Base-by-base conservation (phyloP, 2,797 vertebrate genomes). In the Mionectes olivaceus region DNA sequence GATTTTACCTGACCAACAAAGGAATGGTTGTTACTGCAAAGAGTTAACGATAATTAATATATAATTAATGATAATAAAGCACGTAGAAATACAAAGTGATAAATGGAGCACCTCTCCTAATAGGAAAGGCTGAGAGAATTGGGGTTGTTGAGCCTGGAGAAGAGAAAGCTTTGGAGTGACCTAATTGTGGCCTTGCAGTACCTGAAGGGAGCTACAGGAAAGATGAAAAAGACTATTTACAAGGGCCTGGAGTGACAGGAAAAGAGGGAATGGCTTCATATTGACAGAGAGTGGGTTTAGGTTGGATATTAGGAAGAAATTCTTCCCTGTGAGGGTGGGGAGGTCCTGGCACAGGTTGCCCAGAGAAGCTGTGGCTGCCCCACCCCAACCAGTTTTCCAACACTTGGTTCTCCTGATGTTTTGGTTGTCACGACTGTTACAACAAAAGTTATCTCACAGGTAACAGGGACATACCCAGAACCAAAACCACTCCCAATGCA, bases 401-500 rank as follows among this genome's bases (percentile, higher is more conserved):
- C 18, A 18, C 23, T 25, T 50, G 33, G 11, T 27, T 57, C 15
- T 60, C 24, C 15, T 22, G 32, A 21, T 79, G 33, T 49, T 79
- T 60, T 22, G 49, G 16, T 27, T 50, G 25, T 44, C 17, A 1
- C 2, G 2, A 6, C 27, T 69, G 22, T 24, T 49, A 10, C 33
- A 43, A 1, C 44, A 2, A 2, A 7, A 59, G 21, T 27, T 50
- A 5, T 15, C 68, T 88, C 22, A 13, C 14, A 73, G 25, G 18
- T 11, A n/a, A 18, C 33, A 19, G 28, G 56, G 16, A 64, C 9
- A 53, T 55, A 53, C 13, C 3, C 43, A 32, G 61, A 39, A 7
- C 32, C 14, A 52, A 15, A 82, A 80, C 5, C 4, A 17, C 19
- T 63, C 0, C 0, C 14, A 4, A 7, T 5, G 14, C 12, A 64